These are phyloP conservation scores for Buceros bicornis DNA, from an alignment of 2,797 vertebrate species.

Conservation along the genomic window DNA sequence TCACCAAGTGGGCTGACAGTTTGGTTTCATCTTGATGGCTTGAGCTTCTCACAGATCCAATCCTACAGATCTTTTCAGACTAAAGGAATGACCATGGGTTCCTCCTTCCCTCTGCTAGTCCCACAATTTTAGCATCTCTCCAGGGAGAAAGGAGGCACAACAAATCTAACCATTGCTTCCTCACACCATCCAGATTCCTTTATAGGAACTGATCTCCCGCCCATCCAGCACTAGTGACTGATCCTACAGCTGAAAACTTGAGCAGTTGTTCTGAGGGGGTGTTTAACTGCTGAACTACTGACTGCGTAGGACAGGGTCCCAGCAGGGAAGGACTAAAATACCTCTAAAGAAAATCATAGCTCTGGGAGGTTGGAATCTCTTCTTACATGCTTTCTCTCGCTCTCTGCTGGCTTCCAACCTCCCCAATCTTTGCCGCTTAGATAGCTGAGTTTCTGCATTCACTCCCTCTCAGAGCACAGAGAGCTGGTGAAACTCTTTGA, in stretches of 20 bases:
- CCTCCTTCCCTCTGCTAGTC: neutral
- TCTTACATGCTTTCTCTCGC: neutral
- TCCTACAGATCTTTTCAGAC: neutral
- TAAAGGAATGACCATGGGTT: neutral
- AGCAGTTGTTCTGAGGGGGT: neutral
- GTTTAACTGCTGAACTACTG: neutral
- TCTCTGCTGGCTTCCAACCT: slow-evolving; percentile 45
- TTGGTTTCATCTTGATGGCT: neutral
- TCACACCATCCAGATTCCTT: neutral
- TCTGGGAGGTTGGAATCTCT: slow-evolving; percentile 3
- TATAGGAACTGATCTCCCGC: neutral
- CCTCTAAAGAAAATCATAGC: slow-evolving; percentile 41
- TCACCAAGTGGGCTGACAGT: neutral
- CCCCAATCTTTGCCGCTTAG: neutral
- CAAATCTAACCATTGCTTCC: neutral
- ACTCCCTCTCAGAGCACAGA: neutral
- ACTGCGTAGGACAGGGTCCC: slow-evolving; percentile 55
- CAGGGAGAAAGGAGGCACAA: neutral
- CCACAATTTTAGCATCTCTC: neutral
- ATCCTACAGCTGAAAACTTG: neutral
- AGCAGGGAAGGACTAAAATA: slow-evolving; percentile 54
- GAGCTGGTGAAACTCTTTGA: neutral
- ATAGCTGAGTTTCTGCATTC: slow-evolving; percentile 14
- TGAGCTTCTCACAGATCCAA: neutral
- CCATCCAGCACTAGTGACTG: neutral